Evolutionary conservation across 2,113 vertebrate species (phyloP).

Genomic region (Camelus bactrianus): DNA sequence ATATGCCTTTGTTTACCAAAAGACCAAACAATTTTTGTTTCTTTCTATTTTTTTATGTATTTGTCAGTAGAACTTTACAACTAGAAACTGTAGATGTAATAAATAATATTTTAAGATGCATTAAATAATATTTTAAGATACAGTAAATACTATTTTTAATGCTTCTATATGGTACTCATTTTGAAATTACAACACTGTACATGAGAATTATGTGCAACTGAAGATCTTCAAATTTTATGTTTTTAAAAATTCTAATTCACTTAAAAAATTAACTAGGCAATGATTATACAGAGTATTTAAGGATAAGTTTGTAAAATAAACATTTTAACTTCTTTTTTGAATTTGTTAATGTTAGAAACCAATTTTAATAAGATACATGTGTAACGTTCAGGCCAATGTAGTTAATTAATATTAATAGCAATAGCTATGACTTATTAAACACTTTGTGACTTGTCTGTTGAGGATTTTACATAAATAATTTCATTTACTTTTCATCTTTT

Average conservation of each 20-base stretch:
- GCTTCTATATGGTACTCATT: background rate
- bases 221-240: background rate
- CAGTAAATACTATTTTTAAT: background rate
- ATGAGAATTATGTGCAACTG: slow-evolving; percentile 44
- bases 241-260: slow-evolving; percentile 16
- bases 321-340: slow-evolving; percentile 41
- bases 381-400: background rate
- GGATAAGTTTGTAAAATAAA: slow-evolving; percentile 26
- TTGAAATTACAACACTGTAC: slow-evolving; percentile 26
- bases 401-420: background rate
- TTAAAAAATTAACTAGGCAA: background rate
- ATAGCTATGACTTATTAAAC: background rate
- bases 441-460: background rate
- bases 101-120: background rate
- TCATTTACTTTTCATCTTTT: slow-evolving; percentile 49
- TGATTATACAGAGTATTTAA: background rate
- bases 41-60: background rate
- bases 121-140: background rate
- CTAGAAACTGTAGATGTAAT: background rate
- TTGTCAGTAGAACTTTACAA: slow-evolving; percentile 33
- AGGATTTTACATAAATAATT: background rate
- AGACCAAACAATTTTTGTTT: background rate
- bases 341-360: slow-evolving; percentile 45
- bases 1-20: background rate
- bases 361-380: background rate